These are phyloP conservation scores for Sipha flava DNA, from an alignment of 1,140 invertebrate species.

Conservation along the genomic window DNA sequence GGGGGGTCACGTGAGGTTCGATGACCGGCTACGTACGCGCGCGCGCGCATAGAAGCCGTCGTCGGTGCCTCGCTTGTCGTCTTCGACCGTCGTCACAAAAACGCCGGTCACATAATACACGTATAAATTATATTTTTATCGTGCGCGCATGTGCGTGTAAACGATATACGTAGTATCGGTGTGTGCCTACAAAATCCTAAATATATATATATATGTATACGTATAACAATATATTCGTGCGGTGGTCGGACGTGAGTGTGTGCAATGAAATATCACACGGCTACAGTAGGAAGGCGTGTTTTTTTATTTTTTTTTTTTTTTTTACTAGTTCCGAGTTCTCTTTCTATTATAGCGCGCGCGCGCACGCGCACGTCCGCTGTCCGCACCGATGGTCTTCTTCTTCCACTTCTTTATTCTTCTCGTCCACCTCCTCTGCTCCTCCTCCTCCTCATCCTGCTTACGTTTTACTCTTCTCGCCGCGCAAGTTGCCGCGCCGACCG, in stretches of 20 bases:
- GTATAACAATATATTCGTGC: conserved; percentile 10
- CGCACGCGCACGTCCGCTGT: background rate
- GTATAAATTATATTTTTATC: no score
- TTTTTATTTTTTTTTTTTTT: background rate
- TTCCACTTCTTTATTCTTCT: background rate
- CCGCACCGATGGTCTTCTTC: background rate
- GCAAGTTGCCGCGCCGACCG: no score
- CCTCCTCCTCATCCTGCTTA: no score
- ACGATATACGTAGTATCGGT: no score
- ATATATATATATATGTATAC: no score
- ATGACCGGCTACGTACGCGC: background rate
- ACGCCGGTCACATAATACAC: no score
- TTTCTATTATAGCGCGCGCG: background rate
- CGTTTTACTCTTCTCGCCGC: no score
- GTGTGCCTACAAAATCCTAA: no score
- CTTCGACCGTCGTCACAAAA: background rate
- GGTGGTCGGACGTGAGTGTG: background rate
- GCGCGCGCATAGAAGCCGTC: background rate
- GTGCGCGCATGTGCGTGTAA: no score
- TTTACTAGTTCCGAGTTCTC: conserved; percentile 24
- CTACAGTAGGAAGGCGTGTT: background rate
- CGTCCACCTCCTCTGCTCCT: no score
- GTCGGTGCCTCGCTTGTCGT: conserved; percentile 4
- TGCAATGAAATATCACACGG: background rate
- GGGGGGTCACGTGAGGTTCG: conserved; percentile 29